These are phyloP conservation scores for Turnix velox DNA, from an alignment of 2,113 vertebrate species.

Conservation along the genomic window DNA sequence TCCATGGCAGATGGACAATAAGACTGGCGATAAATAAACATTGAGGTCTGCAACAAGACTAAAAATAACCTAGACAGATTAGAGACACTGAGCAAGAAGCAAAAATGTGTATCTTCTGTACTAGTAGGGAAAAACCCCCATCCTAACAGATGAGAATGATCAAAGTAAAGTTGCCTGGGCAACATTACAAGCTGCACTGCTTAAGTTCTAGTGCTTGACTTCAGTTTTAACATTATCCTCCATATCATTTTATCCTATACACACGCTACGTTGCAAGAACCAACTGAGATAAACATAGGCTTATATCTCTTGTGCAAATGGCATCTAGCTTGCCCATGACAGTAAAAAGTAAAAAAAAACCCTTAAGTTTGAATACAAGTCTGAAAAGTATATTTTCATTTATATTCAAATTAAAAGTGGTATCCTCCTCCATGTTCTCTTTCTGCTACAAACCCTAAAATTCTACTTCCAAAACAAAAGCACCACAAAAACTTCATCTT, in stretches of 20 bases:
- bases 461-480: not conserved
- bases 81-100: not conserved
- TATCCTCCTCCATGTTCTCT: not conserved
- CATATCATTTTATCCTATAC: not conserved
- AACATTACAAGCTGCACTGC: not conserved
- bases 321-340: not conserved
- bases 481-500: not conserved
- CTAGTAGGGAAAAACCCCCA: not conserved
- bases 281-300: not conserved
- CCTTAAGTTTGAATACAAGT: not conserved
- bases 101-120: not conserved
- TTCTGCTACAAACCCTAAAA: not conserved
- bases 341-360: not conserved
- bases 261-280: not conserved
- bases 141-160: not conserved
- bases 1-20: not conserved
- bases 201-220: not conserved
- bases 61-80: not conserved
- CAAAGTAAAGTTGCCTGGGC: constrained; percentile 5
- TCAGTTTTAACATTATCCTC: not conserved
- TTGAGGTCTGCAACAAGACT: not conserved
- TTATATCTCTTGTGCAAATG: not conserved
- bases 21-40: not conserved
- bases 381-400: not conserved
- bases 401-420: not conserved